Conservation (phyloP, 2,888 invertebrate species). For the Hyalella azteca region DNA sequence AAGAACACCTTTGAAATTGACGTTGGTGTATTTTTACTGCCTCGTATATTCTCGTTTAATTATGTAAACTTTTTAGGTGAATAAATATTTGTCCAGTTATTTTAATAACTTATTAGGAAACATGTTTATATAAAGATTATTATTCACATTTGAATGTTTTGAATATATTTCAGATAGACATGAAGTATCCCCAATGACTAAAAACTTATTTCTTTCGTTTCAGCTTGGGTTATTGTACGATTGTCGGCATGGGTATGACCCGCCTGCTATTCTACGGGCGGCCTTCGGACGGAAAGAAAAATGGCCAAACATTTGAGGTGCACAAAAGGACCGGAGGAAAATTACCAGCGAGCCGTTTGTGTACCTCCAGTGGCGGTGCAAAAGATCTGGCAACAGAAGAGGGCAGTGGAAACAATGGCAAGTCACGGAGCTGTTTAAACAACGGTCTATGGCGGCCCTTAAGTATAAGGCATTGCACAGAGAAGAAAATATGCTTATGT, state of each 20-base stretch:
- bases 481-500: not conserved
- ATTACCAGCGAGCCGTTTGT: not conserved
- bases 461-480: not conserved
- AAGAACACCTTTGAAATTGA: no score
- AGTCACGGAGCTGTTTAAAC: slow-evolving; percentile 13
- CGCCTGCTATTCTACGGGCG: not conserved
- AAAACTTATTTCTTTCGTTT: not conserved
- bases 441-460: not conserved
- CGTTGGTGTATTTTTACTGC: no score
- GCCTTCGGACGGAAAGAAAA: not conserved
- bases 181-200: no score
- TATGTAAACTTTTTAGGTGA: no score
- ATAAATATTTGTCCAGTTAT: no score
- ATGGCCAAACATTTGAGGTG: not conserved
- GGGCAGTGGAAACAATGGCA: slow-evolving; percentile 3
- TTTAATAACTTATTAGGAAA: no score
- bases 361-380: not conserved
- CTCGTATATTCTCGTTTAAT: no score
- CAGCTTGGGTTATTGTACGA: slow-evolving; percentile 45
- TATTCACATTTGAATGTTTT: no score
- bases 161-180: no score
- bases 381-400: slow-evolving; percentile 17
- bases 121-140: no score
- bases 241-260: slow-evolving; percentile 38
- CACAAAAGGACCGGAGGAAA: not conserved